These are phyloP conservation scores for Drosophila virilis DNA, from an alignment of 1,140 invertebrate genomes.

Conservation along the genomic window DNA sequence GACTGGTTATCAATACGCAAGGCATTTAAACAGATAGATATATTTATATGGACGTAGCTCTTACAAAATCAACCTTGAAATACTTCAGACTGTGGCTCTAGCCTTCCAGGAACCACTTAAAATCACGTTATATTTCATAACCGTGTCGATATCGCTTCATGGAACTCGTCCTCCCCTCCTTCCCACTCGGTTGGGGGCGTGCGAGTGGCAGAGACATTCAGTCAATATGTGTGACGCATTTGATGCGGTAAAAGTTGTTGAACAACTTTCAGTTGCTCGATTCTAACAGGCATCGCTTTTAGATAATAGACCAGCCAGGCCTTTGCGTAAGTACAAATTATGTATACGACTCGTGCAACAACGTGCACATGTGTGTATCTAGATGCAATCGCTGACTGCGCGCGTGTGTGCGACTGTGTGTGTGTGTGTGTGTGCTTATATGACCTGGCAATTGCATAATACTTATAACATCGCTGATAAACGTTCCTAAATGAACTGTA, in stretches of 20 bases:
- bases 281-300: conserved; percentile 38
- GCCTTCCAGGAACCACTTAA: conserved; percentile 4
- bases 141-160: neutral
- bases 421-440: conserved; percentile 10
- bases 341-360: conserved; percentile 60
- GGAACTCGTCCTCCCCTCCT: too few relatives aligned
- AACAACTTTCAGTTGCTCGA: conserved; percentile 44
- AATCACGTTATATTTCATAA: conserved; percentile 4
- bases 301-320: neutral
- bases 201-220: neutral
- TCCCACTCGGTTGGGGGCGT: neutral
- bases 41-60: neutral
- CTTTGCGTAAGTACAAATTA: conserved; percentile 71
- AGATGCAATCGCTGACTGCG: conserved; percentile 23
- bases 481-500: conserved; percentile 61
- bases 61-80: conserved; percentile 36
- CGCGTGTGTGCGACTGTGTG: neutral
- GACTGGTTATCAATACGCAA: neutral
- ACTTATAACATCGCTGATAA: conserved; percentile 55
- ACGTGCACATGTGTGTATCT: conserved; percentile 42
- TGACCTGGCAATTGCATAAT: conserved; percentile 62
- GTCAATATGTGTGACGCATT: conserved; percentile 42
- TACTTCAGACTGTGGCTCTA: conserved; percentile 29
- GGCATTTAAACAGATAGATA: neutral
- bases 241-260: conserved; percentile 38